Conservation (phyloP, 2,113 vertebrate species). For the Hoplias malabaricus region DNA sequence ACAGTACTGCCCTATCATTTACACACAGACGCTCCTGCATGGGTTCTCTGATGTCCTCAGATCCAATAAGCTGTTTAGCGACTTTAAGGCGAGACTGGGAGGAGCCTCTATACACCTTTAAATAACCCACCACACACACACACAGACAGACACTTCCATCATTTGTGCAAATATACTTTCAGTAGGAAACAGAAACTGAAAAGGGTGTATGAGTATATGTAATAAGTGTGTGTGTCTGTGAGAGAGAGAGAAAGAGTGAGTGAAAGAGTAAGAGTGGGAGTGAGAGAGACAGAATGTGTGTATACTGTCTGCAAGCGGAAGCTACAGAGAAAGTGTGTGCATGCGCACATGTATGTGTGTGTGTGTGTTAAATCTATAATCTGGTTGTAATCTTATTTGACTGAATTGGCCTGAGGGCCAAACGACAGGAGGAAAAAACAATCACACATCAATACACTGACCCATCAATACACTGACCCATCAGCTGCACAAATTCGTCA, state of each 20-base stretch:
- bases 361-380: slow-evolving; percentile 54
- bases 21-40: neutral
- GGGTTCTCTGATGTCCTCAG: neutral
- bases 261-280: too few species aligned
- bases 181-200: too few species aligned
- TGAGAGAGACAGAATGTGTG: slow-evolving; percentile 5
- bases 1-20: neutral
- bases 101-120: slow-evolving; percentile 60
- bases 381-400: slow-evolving; percentile 46
- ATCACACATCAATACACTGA: neutral
- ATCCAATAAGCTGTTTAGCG: neutral
- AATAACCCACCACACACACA: slow-evolving; percentile 54
- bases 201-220: too few species aligned
- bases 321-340: too few species aligned
- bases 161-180: too few species aligned
- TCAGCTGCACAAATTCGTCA: neutral
- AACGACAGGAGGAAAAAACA: slow-evolving; percentile 10
- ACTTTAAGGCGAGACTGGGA: slow-evolving; percentile 62
- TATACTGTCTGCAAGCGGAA: too few species aligned
- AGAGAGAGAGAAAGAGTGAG: neutral
- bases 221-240: slow-evolving; percentile 56
- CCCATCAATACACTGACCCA: too few species aligned
- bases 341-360: neutral
- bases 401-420: slow-evolving; percentile 9
- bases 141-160: neutral